A percentile compares a stretch with the other conserved stretches of the same genome.
Evolutionary conservation across 2,888 invertebrate genomes (phyloP).

Genomic region (Athalia cordata): DNA sequence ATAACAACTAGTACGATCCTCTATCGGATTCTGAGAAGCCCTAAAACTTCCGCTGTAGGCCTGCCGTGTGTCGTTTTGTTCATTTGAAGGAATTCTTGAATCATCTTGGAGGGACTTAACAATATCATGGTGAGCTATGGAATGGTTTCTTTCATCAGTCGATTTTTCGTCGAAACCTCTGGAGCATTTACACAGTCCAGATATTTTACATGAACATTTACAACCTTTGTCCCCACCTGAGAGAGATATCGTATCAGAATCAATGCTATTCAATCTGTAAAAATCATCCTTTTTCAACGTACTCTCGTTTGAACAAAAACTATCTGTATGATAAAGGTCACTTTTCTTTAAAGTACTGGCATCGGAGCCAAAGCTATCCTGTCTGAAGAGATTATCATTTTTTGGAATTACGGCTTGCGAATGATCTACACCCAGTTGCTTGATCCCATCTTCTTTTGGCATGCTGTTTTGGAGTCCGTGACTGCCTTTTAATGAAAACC

Average conservation of each 20-base stretch:
- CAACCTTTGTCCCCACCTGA: not conserved
- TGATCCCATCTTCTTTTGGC: not conserved
- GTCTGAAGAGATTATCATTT: slow-evolving; percentile 47
- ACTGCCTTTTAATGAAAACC: slow-evolving; percentile 60
- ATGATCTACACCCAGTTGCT: slow-evolving; percentile 6
- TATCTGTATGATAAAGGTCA: slow-evolving; percentile 57
- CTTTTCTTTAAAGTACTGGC: slow-evolving; percentile 55
- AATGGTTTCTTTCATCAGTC: slow-evolving; percentile 7
- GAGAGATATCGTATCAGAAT: slow-evolving; percentile 4
- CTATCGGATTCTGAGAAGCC: not conserved
- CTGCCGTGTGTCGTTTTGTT: not conserved
- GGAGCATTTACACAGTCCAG: slow-evolving; percentile 20
- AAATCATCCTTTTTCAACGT: slow-evolving; percentile 56
- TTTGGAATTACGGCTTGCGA: slow-evolving; percentile 21
- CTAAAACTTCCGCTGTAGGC: slow-evolving; percentile 18
- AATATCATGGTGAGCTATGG: slow-evolving; percentile 21
- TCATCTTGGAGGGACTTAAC: slow-evolving; percentile 24
- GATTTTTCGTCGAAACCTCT: not conserved
- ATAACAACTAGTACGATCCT: slow-evolving; percentile 59
- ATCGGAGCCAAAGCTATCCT: slow-evolving; percentile 55
- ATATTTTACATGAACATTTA: slow-evolving; percentile 37
- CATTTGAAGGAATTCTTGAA: not conserved
- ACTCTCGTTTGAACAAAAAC: slow-evolving; percentile 61
- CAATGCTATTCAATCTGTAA: slow-evolving; percentile 43
- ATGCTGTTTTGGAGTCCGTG: slow-evolving; percentile 49